A percentile compares a stretch with the other conserved stretches of the same genome.
phyloP scores from a whole-genome alignment of 2,888 invertebrate genomes.

The Stenchaetothrips biformis region DNA sequence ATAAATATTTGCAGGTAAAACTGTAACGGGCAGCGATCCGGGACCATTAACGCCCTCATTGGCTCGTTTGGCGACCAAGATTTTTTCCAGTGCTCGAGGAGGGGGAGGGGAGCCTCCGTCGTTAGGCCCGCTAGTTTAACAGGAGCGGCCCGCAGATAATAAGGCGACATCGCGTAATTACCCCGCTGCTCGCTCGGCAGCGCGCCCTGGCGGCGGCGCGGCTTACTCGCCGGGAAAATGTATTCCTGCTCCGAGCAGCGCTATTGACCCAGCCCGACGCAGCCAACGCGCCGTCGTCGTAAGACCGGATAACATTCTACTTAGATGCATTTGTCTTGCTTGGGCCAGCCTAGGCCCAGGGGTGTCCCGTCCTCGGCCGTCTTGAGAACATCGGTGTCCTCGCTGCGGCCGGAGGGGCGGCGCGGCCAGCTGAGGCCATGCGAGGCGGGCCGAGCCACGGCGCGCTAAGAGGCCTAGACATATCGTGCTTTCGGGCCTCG shows the following conservation, averaged over 20 bases:
- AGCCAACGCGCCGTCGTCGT: background rate
- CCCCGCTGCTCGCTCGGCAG: background rate
- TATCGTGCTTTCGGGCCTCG: too few relatives aligned
- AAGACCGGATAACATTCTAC: constrained; percentile 21
- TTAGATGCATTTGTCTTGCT: constrained; percentile 13
- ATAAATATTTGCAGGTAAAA: constrained; percentile 20
- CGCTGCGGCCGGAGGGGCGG: background rate
- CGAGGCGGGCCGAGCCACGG: background rate
- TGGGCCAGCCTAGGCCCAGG: background rate
- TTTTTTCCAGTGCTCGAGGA: background rate
- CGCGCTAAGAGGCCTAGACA: background rate
- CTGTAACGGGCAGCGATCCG: background rate
- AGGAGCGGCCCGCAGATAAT: constrained; percentile 4
- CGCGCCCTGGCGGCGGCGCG: background rate
- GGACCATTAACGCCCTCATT: background rate
- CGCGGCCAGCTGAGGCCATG: background rate
- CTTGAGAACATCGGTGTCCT: background rate
- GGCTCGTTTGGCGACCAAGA: background rate
- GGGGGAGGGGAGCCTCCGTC: background rate
- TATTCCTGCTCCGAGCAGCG: background rate
- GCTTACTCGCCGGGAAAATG: background rate
- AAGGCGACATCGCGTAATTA: constrained; percentile 16
- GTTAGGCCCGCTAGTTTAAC: background rate
- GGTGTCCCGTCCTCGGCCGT: too few relatives aligned
- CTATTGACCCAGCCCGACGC: background rate